Percentiles rank a stretch among this genome's conserved stretches.
Evolutionary conservation across 2,113 vertebrate species (phyloP).

Genomic region (Orthochromis indermauri): DNA sequence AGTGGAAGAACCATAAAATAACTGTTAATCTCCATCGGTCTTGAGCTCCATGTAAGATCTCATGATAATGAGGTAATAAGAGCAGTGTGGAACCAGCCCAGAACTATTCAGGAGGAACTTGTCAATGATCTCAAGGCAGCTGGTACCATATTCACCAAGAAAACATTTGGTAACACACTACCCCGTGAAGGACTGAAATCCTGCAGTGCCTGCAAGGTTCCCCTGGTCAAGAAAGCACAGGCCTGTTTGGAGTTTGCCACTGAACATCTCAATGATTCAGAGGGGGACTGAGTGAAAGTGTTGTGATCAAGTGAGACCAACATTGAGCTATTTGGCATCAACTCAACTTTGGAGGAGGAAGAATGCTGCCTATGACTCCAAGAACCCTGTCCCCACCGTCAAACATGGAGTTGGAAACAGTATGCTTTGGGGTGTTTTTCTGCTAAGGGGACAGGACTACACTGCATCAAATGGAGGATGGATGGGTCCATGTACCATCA

Average conservation of each 20-base stretch:
- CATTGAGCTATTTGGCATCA: neutral
- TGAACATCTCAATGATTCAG: neutral
- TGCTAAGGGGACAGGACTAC: neutral
- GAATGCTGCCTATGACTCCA: neutral
- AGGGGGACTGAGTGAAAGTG: neutral
- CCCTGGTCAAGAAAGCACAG: neutral
- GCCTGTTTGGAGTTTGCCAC: neutral
- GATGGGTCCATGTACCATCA: neutral
- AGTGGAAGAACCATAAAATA: neutral
- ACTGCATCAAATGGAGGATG: neutral
- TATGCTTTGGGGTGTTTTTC: neutral
- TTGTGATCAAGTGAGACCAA: neutral
- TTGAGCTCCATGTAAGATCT: neutral
- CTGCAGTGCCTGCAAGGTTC: neutral
- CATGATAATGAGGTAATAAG: neutral
- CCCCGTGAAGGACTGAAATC: neutral
- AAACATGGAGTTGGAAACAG: neutral
- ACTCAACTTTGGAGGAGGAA: neutral
- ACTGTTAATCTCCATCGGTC: neutral
- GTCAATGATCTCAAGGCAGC: neutral
- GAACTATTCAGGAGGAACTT: neutral
- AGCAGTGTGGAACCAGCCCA: neutral
- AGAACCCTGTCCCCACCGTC: neutral
- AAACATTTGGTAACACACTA: neutral
- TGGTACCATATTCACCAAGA: neutral